phyloP scores from a whole-genome alignment of 2,888 invertebrate genomes.

The Meiosimyza platycephala region DNA sequence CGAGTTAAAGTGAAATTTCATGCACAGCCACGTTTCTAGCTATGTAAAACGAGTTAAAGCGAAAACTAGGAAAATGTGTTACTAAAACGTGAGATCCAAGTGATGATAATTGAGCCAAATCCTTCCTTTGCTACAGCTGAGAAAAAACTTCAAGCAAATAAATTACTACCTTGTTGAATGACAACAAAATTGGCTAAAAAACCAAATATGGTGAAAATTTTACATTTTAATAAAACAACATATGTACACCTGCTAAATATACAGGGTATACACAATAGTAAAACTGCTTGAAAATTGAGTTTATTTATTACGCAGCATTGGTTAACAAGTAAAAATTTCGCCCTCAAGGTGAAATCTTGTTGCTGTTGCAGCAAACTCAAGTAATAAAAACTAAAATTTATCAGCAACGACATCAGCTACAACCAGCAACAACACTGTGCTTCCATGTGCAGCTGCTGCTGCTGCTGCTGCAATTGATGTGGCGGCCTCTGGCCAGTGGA shows the following conservation, averaged over 20 bases:
- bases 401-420: constrained; percentile 4
- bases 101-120: constrained; percentile 3
- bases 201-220: neutral
- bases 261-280: constrained; percentile 18
- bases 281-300: constrained; percentile 1
- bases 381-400: constrained; percentile 2
- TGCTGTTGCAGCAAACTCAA: constrained; percentile 16
- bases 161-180: neutral
- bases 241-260: neutral
- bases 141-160: neutral
- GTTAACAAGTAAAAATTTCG: neutral
- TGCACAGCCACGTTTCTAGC: neutral
- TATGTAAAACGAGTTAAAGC: constrained; percentile 31
- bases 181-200: neutral
- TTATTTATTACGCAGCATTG: neutral
- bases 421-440: neutral
- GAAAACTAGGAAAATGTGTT: constrained; percentile 56
- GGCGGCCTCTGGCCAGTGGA: constrained; percentile 2
- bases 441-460: neutral
- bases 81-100: constrained; percentile 51
- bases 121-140: too few relatives aligned
- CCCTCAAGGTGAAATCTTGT: constrained; percentile 33
- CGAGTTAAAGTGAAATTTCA: too few relatives aligned
- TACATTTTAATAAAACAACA: neutral
- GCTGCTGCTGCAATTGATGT: neutral